phyloP scores from a whole-genome alignment of 1,140 invertebrate genomes.

The Atopsyche davidsoni region DNA sequence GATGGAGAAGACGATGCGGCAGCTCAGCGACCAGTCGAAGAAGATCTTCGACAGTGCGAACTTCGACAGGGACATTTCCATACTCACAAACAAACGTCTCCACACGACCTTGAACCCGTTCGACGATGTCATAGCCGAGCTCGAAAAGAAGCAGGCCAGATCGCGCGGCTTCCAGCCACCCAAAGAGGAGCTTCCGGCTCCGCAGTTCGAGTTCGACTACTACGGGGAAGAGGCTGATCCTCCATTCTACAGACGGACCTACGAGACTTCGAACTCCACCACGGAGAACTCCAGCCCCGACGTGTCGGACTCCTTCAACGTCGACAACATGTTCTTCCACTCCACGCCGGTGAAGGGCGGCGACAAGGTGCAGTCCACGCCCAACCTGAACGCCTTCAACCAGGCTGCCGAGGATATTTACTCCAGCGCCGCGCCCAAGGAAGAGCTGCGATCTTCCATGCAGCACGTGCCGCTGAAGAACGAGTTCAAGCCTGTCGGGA shows the following conservation, averaged over 20 bases:
- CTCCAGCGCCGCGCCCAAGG: slow-evolving; percentile 33
- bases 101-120: slow-evolving; percentile 41
- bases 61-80: slow-evolving; percentile 50
- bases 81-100: slow-evolving; percentile 42
- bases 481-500: slow-evolving; percentile 45
- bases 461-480: slow-evolving; percentile 46
- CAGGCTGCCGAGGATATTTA: slow-evolving; percentile 32
- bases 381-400: slow-evolving; percentile 52
- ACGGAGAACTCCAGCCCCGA: slow-evolving; percentile 25
- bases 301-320: slow-evolving; percentile 18
- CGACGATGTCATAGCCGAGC: slow-evolving; percentile 45
- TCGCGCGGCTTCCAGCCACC: slow-evolving; percentile 34
- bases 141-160: slow-evolving; percentile 34
- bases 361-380: slow-evolving; percentile 55
- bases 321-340: slow-evolving; percentile 33
- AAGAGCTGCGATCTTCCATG: slow-evolving; percentile 49
- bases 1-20: slow-evolving; percentile 43
- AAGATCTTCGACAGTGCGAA: slow-evolving; percentile 39
- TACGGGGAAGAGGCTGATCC: slow-evolving; percentile 36
- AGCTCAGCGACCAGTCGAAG: slow-evolving; percentile 40
- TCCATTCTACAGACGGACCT: slow-evolving; percentile 24
- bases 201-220: slow-evolving; percentile 38
- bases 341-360: slow-evolving; percentile 39
- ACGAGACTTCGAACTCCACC: slow-evolving; percentile 14
- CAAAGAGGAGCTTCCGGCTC: slow-evolving; percentile 29